phyloP scores from a whole-genome alignment of 2,888 invertebrate species.

The Lasius platythorax region DNA sequence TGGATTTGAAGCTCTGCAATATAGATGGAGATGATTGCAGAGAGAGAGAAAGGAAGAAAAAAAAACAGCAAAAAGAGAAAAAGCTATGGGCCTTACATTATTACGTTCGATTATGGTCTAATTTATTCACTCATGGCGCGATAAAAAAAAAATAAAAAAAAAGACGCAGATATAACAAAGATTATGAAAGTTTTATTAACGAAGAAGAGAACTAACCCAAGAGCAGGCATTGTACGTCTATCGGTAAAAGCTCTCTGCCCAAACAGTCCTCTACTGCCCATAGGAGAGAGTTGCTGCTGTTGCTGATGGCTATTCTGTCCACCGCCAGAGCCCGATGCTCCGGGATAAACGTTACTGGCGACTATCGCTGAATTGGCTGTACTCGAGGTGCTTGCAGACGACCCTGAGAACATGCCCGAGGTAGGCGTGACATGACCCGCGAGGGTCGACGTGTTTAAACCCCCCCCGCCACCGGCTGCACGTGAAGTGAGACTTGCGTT shows the following conservation, averaged over 20 bases:
- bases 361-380: slow-evolving; percentile 83
- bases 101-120: not conserved
- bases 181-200: not conserved
- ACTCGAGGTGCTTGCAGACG: slow-evolving; percentile 84
- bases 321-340: slow-evolving; percentile 84
- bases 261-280: slow-evolving; percentile 90
- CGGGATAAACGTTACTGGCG: slow-evolving; percentile 84
- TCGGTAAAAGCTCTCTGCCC: slow-evolving; percentile 93
- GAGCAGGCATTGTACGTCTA: slow-evolving; percentile 89
- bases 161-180: not conserved
- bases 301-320: slow-evolving; percentile 86
- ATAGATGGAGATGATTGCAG: slow-evolving; percentile 50
- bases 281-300: slow-evolving; percentile 88
- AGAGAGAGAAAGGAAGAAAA: not conserved
- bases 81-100: not conserved
- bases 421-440: slow-evolving; percentile 93
- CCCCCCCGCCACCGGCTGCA: slow-evolving; percentile 90
- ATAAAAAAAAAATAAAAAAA: not conserved
- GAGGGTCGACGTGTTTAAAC: slow-evolving; percentile 88
- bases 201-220: slow-evolving; percentile 86
- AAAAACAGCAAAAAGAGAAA: not conserved
- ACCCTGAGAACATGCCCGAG: slow-evolving; percentile 89
- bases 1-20: slow-evolving; percentile 87
- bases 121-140: too few species aligned
- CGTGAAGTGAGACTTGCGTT: slow-evolving; percentile 91